Evolutionary conservation across 2,888 invertebrate genomes (phyloP).

Genomic region (Himalopsyche tibetana): DNA sequence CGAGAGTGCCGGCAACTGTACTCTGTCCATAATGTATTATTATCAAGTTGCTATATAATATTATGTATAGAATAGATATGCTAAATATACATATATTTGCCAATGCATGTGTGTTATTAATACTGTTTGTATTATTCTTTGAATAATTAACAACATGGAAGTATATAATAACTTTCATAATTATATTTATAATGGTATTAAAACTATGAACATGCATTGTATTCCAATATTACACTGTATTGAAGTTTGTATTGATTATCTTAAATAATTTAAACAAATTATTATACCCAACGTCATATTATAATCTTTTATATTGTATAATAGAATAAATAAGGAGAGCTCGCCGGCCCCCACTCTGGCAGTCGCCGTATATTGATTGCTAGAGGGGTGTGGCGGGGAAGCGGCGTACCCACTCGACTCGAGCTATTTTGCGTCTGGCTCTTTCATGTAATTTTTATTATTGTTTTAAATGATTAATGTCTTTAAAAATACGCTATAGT

Average conservation of each 20-base stretch:
- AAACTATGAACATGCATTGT: too few relatives aligned
- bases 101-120: neutral
- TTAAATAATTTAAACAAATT: constrained; percentile 10
- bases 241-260: neutral
- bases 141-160: too few relatives aligned
- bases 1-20: too few relatives aligned
- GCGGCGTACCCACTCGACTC: constrained; percentile 79
- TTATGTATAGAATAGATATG: neutral
- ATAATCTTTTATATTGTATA: constrained; percentile 41
- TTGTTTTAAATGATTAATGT: constrained; percentile 70
- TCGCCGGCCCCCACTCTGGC: constrained; percentile 59
- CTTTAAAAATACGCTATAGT: constrained; percentile 54
- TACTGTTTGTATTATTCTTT: too few relatives aligned
- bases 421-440: constrained; percentile 79
- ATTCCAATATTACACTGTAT: too few relatives aligned
- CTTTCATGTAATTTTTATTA: constrained; percentile 78
- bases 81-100: constrained; percentile 1
- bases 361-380: constrained; percentile 67
- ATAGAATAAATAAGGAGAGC: constrained; percentile 54
- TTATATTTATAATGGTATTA: too few relatives aligned
- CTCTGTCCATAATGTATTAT: too few relatives aligned
- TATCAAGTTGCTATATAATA: too few relatives aligned
- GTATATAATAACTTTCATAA: too few relatives aligned
- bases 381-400: constrained; percentile 72
- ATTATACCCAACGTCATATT: neutral